Base-by-base conservation (phyloP, 1,140 invertebrate species). In the Bemisia tabaci region DNA sequence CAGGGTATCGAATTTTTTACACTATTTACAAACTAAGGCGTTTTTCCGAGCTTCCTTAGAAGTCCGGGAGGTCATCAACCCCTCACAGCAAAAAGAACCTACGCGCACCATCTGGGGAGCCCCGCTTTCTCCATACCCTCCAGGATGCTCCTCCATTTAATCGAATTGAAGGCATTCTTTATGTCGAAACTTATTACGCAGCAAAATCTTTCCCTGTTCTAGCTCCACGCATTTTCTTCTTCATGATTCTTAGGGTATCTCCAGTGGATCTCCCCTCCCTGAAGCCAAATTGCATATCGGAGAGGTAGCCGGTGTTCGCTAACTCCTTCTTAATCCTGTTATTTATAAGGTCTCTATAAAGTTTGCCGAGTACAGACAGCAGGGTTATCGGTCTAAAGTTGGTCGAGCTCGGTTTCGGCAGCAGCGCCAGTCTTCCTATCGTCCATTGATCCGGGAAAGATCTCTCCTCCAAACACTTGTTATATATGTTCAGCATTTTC, bases 221-320 rank as follows among this genome's bases (percentile, higher is more conserved):
- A 23, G 66, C 33, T 23, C 22, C 26, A 1, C 23, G 2, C 0
- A 60, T 26, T 22, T 2, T 26, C 0, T 67, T 21, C 22, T n/a
- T 60, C 1, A 67, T 58, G 9, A 0, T 63, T 22, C 24, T 2
- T 2, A 67, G n/a, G 0, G 66, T 63, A 11, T 67, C 61, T 1
- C 24, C 22, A 0, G 66, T 64, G 0, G 62, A 26, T 1, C 58
- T 2, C 2, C 58, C 26, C 22, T 21, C 59, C 22, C 62, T 33
- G 1, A 67, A 67, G 0, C 66, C 61, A 27, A 59, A 67, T 2
- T 67, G 62, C 1, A n/a, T 67, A 11, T 62, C 61, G 5, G 2
- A 64, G 0, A 60, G n/a, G 2, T 22, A 21, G 2, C 12, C 17
- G 17, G 1, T 25, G 0, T 33, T 22, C 1, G 2, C 11, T n/a